A percentile compares a stretch with the other conserved stretches of the same genome.
phyloP scores from a whole-genome alignment of 2,113 vertebrate species.

The Morone chrysops region DNA sequence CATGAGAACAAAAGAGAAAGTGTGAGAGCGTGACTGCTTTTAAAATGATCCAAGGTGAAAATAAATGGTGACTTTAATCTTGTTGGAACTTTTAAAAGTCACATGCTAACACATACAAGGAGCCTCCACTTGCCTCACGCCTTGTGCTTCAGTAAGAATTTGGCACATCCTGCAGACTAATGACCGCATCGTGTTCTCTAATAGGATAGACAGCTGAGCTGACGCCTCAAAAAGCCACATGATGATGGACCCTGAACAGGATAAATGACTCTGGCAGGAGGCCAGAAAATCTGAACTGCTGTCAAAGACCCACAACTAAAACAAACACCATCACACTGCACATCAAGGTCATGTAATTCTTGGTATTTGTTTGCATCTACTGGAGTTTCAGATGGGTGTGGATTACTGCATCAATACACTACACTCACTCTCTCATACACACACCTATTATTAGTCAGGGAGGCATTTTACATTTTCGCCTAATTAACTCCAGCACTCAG shows the following conservation, averaged over 20 bases:
- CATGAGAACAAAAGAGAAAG: not conserved
- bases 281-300: not conserved
- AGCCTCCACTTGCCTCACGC: not conserved
- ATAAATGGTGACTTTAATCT: constrained; percentile 19
- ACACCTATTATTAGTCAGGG: not conserved
- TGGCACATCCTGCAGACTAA: constrained; percentile 35
- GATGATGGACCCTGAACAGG: constrained; percentile 9
- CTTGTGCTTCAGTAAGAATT: constrained; percentile 19
- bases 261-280: not conserved
- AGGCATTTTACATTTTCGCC: not conserved
- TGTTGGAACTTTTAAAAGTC: not conserved
- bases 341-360: not conserved
- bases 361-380: not conserved
- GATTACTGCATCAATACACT: not conserved
- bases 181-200: constrained; percentile 11
- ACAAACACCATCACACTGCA: not conserved
- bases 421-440: not conserved
- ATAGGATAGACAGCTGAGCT: constrained; percentile 22
- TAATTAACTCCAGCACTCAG: not conserved
- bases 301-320: not conserved
- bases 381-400: not conserved
- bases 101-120: constrained; percentile 2
- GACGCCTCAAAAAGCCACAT: constrained; percentile 11
- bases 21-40: not conserved
- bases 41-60: constrained; percentile 22